phyloP scores from a whole-genome alignment of 2,797 vertebrate species.

The Etheostoma nigrum region DNA sequence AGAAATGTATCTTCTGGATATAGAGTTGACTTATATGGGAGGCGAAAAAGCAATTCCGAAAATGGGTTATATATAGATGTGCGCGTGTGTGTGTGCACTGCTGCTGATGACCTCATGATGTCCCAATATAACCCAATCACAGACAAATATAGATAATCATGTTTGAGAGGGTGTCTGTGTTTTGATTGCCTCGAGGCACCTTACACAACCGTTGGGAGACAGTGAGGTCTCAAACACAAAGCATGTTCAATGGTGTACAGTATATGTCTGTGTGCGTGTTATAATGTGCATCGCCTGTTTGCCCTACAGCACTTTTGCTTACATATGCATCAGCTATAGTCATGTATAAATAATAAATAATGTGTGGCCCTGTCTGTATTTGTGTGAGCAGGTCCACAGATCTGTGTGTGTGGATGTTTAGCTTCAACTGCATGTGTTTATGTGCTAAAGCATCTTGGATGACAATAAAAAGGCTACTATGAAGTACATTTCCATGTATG shows the following conservation, averaged over 20 bases:
- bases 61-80: slow-evolving; percentile 9
- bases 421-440: slow-evolving; percentile 10
- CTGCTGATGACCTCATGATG: slow-evolving; percentile 47
- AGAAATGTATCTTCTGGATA: background rate
- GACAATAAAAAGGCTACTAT: slow-evolving; percentile 25
- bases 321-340: slow-evolving; percentile 36
- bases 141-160: slow-evolving; percentile 70
- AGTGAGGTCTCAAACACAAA: slow-evolving; percentile 47
- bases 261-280: slow-evolving; percentile 33
- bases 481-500: slow-evolving; percentile 24
- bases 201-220: slow-evolving; percentile 31
- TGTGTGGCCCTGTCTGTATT: slow-evolving; percentile 12
- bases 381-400: slow-evolving; percentile 21
- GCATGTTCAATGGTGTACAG: background rate
- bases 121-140: slow-evolving; percentile 54
- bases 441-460: slow-evolving; percentile 23
- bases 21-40: background rate
- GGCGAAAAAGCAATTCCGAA: background rate
- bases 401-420: slow-evolving; percentile 24
- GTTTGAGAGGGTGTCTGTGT: slow-evolving; percentile 55
- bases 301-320: slow-evolving; percentile 55
- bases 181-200: slow-evolving; percentile 49
- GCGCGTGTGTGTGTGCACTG: slow-evolving; percentile 8
- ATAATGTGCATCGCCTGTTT: slow-evolving; percentile 55
- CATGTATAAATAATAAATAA: slow-evolving; percentile 57